Base-by-base conservation (phyloP, 1,140 invertebrate species). In the Megalonaias nervosa region DNA sequence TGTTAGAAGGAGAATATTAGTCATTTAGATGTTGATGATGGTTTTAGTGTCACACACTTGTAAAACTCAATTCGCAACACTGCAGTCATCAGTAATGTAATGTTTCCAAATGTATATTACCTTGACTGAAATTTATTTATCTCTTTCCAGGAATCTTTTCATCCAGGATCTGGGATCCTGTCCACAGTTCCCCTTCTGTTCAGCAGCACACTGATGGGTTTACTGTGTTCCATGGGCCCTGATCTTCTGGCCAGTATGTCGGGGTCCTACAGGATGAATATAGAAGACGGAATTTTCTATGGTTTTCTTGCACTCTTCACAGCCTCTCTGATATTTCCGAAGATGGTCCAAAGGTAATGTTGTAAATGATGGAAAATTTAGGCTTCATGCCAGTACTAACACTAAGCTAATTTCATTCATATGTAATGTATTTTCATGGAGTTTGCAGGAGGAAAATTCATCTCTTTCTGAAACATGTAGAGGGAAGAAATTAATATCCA, bases 291-390 rank as follows among this genome's bases (percentile, higher is more conserved):
- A 38, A 69, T 90, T 1, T 67, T 83, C 16, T 89, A 83, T 77
- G 87, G 89, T 21, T 77, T 88, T 16, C 61, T 90, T 59, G 88
- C 88, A 15, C 68, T 89, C 16, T 88, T 87, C 73, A 79, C 84
- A 21, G 85, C 88, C n/a, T 86, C 85, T 56, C 68, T 91, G 6
- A 62, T 86, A n/a, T 86, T 89, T 61, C 88, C 89, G 12, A 82
- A 82, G 65, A 82, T 89, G 59, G 77, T 90, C 23, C 81, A 78
- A 71, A 88, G 84, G 89, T 90, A 77, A 26, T 5, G 48, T 68
- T 9, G 16, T 5, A 58, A 14, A 16, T 23, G 1, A n/a, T 13
- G 38, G 21, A n/a, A 19, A n/a, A 62, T 11, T n/a, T 62, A n/a
- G 9, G 60, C 19, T n/a, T n/a, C 19, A n/a, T n/a, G 19, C 60